Evolutionary conservation across 2,888 invertebrate genomes (phyloP).

Genomic region (Aquatica leii): DNA sequence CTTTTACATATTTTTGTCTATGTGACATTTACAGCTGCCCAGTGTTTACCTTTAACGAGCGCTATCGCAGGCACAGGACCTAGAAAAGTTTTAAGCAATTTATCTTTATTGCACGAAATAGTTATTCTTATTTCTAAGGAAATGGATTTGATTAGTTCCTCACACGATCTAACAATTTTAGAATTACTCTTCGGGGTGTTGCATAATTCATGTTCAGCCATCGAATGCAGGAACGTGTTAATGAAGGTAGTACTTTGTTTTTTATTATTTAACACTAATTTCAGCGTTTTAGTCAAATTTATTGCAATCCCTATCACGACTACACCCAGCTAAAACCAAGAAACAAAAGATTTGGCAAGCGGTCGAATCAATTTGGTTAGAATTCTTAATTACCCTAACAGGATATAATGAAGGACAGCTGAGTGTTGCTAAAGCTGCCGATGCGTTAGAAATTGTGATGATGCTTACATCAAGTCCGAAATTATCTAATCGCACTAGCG

Average conservation of each 20-base stretch:
- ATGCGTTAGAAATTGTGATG: constrained; percentile 57
- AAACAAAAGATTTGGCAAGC: constrained; percentile 64
- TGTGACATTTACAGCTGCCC: constrained; percentile 58
- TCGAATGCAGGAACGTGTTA: constrained; percentile 69
- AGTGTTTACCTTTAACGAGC: constrained; percentile 64
- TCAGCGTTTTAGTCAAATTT: constrained; percentile 59
- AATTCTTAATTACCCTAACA: constrained; percentile 64
- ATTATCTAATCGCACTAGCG: constrained; percentile 52
- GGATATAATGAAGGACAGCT: constrained; percentile 66
- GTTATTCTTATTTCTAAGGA: constrained; percentile 62
- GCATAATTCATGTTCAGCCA: constrained; percentile 64
- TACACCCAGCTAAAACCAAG: constrained; percentile 65
- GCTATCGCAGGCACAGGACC: constrained; percentile 63
- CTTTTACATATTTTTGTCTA: too few species aligned
- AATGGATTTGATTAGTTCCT: constrained; percentile 62
- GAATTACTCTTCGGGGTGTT: constrained; percentile 63
- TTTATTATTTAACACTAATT: neutral
- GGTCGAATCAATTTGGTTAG: constrained; percentile 64
- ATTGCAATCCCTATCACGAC: constrained; percentile 60
- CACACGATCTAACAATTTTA: constrained; percentile 60
- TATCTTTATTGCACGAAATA: constrained; percentile 64
- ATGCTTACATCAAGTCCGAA: constrained; percentile 48
- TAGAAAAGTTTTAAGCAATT: constrained; percentile 62
- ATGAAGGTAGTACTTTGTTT: constrained; percentile 64
- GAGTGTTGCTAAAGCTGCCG: constrained; percentile 60